Conservation (phyloP, 2,797 vertebrate species). For the Ctenochaetus hawaiiensis region DNA sequence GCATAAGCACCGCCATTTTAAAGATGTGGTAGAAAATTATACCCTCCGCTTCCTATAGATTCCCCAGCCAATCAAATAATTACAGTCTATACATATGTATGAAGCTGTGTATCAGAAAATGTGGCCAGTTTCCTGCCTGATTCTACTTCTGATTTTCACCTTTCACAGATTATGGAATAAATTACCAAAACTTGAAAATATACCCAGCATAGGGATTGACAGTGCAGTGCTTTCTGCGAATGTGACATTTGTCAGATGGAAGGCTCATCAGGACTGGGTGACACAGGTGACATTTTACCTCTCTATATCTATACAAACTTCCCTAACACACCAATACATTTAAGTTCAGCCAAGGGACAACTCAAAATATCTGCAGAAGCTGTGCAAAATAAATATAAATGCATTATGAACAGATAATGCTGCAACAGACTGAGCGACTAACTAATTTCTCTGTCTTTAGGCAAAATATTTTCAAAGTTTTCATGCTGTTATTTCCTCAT, state of each 20-base stretch:
- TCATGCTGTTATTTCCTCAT: constrained; percentile 84
- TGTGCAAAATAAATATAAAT: not conserved
- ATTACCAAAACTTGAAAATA: constrained; percentile 82
- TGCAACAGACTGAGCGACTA: not conserved
- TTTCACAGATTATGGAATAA: constrained; percentile 88
- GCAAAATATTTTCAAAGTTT: constrained; percentile 85
- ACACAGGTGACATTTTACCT: constrained; percentile 72
- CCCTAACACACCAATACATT: not conserved
- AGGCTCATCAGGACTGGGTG: constrained; percentile 86
- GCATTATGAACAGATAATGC: not conserved
- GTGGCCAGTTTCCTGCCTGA: constrained; percentile 5
- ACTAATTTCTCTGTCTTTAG: constrained; percentile 70
- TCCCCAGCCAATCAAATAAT: constrained; percentile 16
- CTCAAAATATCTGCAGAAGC: not conserved
- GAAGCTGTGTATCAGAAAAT: not conserved
- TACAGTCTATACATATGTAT: not conserved
- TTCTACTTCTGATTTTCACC: constrained; percentile 11
- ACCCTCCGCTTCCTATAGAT: constrained; percentile 15
- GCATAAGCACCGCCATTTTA: not conserved
- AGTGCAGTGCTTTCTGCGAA: constrained; percentile 75
- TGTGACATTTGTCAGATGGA: constrained; percentile 84
- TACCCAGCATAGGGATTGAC: constrained; percentile 83
- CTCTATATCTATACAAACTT: not conserved
- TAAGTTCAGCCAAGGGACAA: not conserved
- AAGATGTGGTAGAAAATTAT: constrained; percentile 33